phyloP scores from a whole-genome alignment of 2,113 vertebrate species.

The Tragulus kanchil region DNA sequence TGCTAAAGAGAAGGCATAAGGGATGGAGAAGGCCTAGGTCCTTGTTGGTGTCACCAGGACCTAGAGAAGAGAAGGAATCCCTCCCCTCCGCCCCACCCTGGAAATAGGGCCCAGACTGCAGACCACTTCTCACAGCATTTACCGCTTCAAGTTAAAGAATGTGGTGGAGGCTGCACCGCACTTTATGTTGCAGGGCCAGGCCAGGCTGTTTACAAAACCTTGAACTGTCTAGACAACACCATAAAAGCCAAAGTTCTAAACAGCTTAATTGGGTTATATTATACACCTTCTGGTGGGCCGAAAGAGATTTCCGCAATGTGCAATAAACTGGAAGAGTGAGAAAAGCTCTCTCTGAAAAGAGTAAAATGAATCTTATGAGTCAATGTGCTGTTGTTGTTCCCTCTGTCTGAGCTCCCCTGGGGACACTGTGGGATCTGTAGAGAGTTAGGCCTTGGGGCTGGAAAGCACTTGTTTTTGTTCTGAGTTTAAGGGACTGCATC shows the following conservation, averaged over 20 bases:
- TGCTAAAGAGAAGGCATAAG: neutral
- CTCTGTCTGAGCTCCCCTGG: conserved; percentile 51
- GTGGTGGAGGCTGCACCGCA: conserved; percentile 80
- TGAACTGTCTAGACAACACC: conserved; percentile 99
- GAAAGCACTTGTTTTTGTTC: conserved; percentile 84
- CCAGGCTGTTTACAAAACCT: conserved; percentile 98
- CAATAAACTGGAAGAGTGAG: conserved; percentile 90
- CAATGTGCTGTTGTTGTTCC: too few relatives aligned
- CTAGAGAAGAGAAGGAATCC: neutral
- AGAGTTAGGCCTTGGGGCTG: conserved; percentile 84
- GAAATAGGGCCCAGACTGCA: conserved; percentile 63
- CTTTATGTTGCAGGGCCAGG: conserved; percentile 91
- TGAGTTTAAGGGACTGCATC: conserved; percentile 80
- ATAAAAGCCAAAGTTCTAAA: conserved; percentile 98
- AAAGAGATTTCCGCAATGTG: conserved; percentile 93
- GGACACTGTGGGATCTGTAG: conserved; percentile 82
- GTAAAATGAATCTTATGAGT: conserved; percentile 77
- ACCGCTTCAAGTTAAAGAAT: conserved; percentile 78
- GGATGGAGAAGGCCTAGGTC: neutral
- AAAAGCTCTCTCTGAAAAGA: conserved; percentile 86
- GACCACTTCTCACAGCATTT: conserved; percentile 69
- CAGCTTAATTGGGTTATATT: conserved; percentile 99
- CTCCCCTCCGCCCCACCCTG: neutral
- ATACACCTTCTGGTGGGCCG: conserved; percentile 93
- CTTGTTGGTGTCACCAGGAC: neutral